Evolutionary conservation across 1,140 invertebrate species (phyloP), one percentile per base, ranked within the genome.

Genomic region (Drosophila nigromelanica): DNA sequence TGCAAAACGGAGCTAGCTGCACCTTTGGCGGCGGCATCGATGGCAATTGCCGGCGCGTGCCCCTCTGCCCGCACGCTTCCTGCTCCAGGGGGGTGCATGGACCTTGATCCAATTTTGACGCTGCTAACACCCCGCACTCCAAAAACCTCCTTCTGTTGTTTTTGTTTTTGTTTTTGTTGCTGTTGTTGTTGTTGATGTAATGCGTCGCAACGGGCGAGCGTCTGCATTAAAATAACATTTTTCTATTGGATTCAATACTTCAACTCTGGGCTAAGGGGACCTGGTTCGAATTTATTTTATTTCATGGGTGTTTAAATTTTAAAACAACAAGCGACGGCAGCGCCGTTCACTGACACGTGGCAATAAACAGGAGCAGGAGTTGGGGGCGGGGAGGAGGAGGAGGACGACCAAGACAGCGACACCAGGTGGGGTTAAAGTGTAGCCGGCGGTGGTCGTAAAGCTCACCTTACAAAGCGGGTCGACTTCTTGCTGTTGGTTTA

Each of bases 281-380:
- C 24, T 35, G 47, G 54, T 47, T 30, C 35, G 55, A 33, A 69
- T 74, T 87, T 87, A 87, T 87, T 87, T 87, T 87, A 87, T 87
- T 87, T 87, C 82, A 87, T 87, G 82, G 82, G 78, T 87, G 82
- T 87, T 87, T 87, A 87, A 87, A 87, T 87, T 87, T 87, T 87
- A 87, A 87, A 87, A 87, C 87, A 87, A 87, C 82, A 86, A 86
- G 70, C 81, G 81, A 86, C 78, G 77, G 54, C 75, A 45, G 54
- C 66, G 61, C 43, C 37, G 67, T 14, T 81, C 71, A 76, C 75
- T 70, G 82, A 78, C 82, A 86, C 82, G 82, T 86, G 82, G 82
- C 82, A 37, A 33, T 40, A 21, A 58, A 35, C 45, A 51, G 45
- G 33, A 66, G 56, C 21, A 37, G 37, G 27, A 1, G 47, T 24